Conservation (phyloP, 1,140 invertebrate species). For the Chrysopa pallens region DNA sequence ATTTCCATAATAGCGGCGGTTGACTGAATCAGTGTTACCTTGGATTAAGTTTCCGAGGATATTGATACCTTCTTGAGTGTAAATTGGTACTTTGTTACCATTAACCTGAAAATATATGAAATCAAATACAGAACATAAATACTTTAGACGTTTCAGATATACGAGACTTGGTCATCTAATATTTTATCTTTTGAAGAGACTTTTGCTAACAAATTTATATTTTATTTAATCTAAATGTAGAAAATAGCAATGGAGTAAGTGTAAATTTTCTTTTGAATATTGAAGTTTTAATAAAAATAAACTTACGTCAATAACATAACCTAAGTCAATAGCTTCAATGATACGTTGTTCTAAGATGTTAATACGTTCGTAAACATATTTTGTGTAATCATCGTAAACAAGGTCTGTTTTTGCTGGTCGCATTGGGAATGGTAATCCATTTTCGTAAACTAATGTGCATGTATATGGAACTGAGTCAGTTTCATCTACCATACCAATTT, state of each 20-base stretch:
- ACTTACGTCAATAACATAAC: constrained; percentile 18
- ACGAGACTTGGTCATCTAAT: too few species aligned
- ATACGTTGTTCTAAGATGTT: constrained; percentile 24
- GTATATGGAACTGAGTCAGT: constrained; percentile 37
- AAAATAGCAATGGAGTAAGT: too few species aligned
- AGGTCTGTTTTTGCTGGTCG: constrained; percentile 29
- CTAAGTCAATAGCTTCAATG: constrained; percentile 26
- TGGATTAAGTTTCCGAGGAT: constrained; percentile 31
- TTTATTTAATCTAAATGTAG: too few species aligned
- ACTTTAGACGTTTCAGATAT: too few species aligned
- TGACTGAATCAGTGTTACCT: constrained; percentile 27
- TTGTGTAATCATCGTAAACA: constrained; percentile 6
- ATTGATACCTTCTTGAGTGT: constrained; percentile 19
- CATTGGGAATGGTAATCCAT: constrained; percentile 41
- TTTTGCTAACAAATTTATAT: too few species aligned
- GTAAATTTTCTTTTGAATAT: too few species aligned
- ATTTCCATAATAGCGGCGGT: constrained; percentile 33
- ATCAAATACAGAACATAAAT: too few species aligned
- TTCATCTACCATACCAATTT: constrained; percentile 36
- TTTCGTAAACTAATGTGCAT: constrained; percentile 40
- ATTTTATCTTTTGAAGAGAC: too few species aligned
- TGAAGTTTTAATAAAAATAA: too few species aligned
- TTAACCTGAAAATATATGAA: too few species aligned
- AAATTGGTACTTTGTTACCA: constrained; percentile 18
- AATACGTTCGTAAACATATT: constrained; percentile 11